These are phyloP conservation scores for Drosophila nasuta DNA, from an alignment of 1,140 invertebrate species.

Conservation along the genomic window DNA sequence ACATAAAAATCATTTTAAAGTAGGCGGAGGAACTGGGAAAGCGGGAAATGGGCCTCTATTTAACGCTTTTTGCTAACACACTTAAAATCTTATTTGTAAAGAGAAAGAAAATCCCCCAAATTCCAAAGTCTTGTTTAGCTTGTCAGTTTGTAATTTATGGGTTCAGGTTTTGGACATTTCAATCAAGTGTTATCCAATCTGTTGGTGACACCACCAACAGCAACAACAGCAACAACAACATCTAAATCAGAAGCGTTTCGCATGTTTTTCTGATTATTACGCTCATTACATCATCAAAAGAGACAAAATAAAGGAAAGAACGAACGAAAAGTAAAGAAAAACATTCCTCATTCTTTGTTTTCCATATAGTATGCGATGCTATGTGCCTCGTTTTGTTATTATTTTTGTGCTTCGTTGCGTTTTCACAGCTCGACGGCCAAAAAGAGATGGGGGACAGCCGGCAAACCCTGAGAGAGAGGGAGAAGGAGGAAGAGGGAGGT, in stretches of 20 bases:
- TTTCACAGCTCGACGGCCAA: slow-evolving; percentile 70
- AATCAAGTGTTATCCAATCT: slow-evolving; percentile 46
- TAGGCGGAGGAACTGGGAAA: not conserved
- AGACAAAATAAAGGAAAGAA: slow-evolving; percentile 14
- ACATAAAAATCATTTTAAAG: not conserved
- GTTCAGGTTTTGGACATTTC: slow-evolving; percentile 41
- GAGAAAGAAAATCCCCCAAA: not conserved
- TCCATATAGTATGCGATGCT: slow-evolving; percentile 38
- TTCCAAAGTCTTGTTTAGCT: slow-evolving; percentile 21
- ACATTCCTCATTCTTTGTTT: slow-evolving; percentile 65
- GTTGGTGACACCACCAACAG: slow-evolving; percentile 32
- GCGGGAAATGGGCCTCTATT: not conserved
- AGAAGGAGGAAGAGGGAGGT: slow-evolving; percentile 2
- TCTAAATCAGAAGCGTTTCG: slow-evolving; percentile 56
- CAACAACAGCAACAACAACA: slow-evolving; percentile 34
- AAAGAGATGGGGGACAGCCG: slow-evolving; percentile 5
- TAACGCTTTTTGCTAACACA: not conserved
- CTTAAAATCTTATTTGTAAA: slow-evolving; percentile 19
- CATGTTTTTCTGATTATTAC: slow-evolving; percentile 78
- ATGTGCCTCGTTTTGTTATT: slow-evolving; percentile 66
- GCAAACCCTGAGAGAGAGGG: slow-evolving; percentile 8
- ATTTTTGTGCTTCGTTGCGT: slow-evolving; percentile 77
- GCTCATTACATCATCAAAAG: slow-evolving; percentile 70
- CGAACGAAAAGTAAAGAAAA: slow-evolving; percentile 49
- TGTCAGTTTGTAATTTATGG: slow-evolving; percentile 45